phyloP scores from a whole-genome alignment of 30 jellyfish, hydroid and myxozoan genomes.

The Hydractinia symbiolongicarpus region DNA sequence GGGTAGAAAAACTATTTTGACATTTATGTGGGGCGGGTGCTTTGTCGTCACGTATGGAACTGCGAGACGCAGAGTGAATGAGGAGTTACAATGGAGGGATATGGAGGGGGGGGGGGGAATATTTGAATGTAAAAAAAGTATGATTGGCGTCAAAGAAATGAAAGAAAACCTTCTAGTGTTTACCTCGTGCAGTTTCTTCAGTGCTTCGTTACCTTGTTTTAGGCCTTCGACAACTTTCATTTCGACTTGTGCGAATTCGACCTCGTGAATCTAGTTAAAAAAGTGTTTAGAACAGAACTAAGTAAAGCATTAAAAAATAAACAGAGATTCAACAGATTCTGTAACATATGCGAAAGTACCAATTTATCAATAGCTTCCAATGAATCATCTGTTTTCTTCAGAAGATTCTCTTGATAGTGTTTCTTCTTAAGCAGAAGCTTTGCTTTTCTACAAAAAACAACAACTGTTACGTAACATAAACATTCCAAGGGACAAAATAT shows the following conservation, averaged over 20 bases:
- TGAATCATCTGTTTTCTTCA: constrained; percentile 77
- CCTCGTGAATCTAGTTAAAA: constrained; percentile 52
- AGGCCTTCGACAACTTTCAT: constrained; percentile 84
- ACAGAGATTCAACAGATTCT: neutral
- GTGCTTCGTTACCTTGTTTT: constrained; percentile 86
- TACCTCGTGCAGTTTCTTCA: constrained; percentile 81
- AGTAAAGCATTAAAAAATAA: neutral
- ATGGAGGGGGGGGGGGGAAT: too few relatives aligned
- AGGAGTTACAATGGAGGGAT: too few relatives aligned
- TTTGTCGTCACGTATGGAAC: too few relatives aligned
- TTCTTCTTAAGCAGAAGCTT: constrained; percentile 68
- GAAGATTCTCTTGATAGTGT: constrained; percentile 74
- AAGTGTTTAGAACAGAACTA: neutral
- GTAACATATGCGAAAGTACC: constrained; percentile 27
- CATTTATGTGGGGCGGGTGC: too few relatives aligned
- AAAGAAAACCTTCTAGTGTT: neutral
- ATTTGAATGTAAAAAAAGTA: too few relatives aligned
- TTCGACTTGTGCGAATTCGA: constrained; percentile 89
- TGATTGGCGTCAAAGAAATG: neutral
- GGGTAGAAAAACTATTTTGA: too few relatives aligned
- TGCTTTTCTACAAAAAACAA: constrained; percentile 56
- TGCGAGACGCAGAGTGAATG: too few relatives aligned
- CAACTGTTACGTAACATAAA: neutral
- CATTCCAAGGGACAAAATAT: neutral
- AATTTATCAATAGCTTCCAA: constrained; percentile 67